These are phyloP conservation scores for Meteorus colon DNA, from an alignment of 2,888 invertebrate species.

Conservation along the genomic window DNA sequence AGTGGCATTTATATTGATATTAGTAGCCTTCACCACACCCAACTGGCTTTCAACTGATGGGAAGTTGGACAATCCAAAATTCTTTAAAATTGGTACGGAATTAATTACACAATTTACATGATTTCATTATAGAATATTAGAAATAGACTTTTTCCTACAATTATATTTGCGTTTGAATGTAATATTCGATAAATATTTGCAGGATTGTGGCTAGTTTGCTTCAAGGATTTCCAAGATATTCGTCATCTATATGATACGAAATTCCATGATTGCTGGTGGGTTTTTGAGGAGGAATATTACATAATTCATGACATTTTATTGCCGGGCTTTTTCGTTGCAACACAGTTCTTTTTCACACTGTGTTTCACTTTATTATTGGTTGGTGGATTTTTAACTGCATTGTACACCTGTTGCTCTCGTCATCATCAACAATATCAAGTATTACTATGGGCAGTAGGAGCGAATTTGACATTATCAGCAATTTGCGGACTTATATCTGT, in stretches of 20 bases:
- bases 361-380: slow-evolving; percentile 87
- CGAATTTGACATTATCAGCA: slow-evolving; percentile 82
- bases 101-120: neutral
- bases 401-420: slow-evolving; percentile 84
- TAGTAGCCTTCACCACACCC: slow-evolving; percentile 94
- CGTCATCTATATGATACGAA: slow-evolving; percentile 88
- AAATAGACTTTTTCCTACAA: too few species aligned
- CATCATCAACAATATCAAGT: slow-evolving; percentile 86
- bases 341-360: slow-evolving; percentile 94
- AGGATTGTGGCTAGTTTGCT: slow-evolving; percentile 97
- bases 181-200: slow-evolving; percentile 44
- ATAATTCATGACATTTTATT: slow-evolving; percentile 92
- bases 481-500: slow-evolving; percentile 88
- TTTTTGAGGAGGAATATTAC: slow-evolving; percentile 97
- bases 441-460: slow-evolving; percentile 83
- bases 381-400: slow-evolving; percentile 82
- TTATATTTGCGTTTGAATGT: too few species aligned
- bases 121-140: neutral
- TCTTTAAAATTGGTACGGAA: slow-evolving; percentile 84
- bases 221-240: slow-evolving; percentile 89
- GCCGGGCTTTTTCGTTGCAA: slow-evolving; percentile 93
- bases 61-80: slow-evolving; percentile 83
- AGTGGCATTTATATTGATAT: slow-evolving; percentile 86
- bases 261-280: slow-evolving; percentile 96
- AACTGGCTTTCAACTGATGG: slow-evolving; percentile 97